phyloP scores from a whole-genome alignment of 2,113 vertebrate species.

The Takifugu bimaculatus region DNA sequence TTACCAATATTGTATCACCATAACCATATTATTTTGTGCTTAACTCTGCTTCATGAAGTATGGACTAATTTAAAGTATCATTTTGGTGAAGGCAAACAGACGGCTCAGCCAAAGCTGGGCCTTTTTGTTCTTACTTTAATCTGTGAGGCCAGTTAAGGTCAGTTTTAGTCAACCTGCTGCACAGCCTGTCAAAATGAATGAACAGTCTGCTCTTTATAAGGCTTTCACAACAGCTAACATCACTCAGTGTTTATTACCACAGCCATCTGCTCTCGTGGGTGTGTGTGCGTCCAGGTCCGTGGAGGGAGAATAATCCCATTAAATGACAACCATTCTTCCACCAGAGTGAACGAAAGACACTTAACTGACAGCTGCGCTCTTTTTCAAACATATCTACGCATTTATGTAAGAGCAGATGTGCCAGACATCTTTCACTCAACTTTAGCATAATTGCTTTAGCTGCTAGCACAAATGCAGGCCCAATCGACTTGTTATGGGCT shows the following conservation, averaged over 20 bases:
- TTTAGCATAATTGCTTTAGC: constrained; percentile 5
- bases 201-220: constrained; percentile 52
- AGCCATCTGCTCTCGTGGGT: constrained; percentile 59
- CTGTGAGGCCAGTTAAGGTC: constrained; percentile 34
- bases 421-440: neutral
- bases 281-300: constrained; percentile 44
- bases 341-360: constrained; percentile 30
- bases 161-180: constrained; percentile 39
- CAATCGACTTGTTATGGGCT: neutral
- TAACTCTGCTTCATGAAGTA: constrained; percentile 8
- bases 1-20: neutral
- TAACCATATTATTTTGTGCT: neutral
- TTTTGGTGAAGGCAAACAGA: neutral
- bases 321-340: constrained; percentile 61
- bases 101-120: neutral
- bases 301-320: constrained; percentile 69
- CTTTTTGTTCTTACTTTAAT: constrained; percentile 29
- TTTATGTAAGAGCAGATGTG: constrained; percentile 21
- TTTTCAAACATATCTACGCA: neutral
- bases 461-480: neutral
- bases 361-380: constrained; percentile 53
- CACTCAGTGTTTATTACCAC: constrained; percentile 60
- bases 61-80: neutral
- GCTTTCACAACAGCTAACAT: constrained; percentile 40
- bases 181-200: constrained; percentile 43